Conservation (phyloP, 2,113 vertebrate species). For the Andinoacara biseriatus region DNA sequence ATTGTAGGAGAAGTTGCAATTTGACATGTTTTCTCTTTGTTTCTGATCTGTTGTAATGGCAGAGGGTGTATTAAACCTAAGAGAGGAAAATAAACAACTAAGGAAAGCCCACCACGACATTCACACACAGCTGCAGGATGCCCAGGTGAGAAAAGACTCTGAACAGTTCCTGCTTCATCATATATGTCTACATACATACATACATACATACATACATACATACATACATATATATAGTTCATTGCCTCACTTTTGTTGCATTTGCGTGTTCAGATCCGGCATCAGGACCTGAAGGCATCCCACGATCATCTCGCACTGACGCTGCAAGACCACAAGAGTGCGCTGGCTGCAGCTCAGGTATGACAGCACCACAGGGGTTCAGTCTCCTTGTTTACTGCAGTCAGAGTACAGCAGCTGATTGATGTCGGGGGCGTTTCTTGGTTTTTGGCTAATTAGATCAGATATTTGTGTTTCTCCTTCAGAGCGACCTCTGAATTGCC, state of each 20-base stretch:
- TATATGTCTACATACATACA: not conserved
- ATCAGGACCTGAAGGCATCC: slow-evolving; percentile 90
- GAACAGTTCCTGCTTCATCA: not conserved
- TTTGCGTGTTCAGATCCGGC: slow-evolving; percentile 73
- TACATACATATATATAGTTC: no score
- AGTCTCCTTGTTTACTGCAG: not conserved
- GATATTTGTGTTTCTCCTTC: slow-evolving; percentile 18
- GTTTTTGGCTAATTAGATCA: slow-evolving; percentile 17
- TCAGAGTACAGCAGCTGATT: not conserved
- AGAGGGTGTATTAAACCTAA: slow-evolving; percentile 90
- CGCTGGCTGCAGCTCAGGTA: slow-evolving; percentile 96
- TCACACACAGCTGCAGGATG: slow-evolving; percentile 92
- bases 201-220: not conserved
- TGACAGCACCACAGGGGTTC: slow-evolving; percentile 18
- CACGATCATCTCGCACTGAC: slow-evolving; percentile 92
- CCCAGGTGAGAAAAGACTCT: slow-evolving; percentile 82
- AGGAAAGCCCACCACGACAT: slow-evolving; percentile 95
- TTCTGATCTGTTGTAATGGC: slow-evolving; percentile 16
- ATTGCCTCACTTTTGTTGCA: not conserved
- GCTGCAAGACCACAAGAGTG: slow-evolving; percentile 98
- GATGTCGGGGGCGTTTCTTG: not conserved
- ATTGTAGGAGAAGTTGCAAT: not conserved
- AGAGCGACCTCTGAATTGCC: slow-evolving; percentile 35
- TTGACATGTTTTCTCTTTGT: not conserved
- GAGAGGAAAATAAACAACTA: slow-evolving; percentile 94